Percentiles rank a stretch among this genome's conserved stretches.
These are phyloP conservation scores for Ammospiza caudacuta DNA, from an alignment of 2,113 vertebrate species.

Conservation along the genomic window DNA sequence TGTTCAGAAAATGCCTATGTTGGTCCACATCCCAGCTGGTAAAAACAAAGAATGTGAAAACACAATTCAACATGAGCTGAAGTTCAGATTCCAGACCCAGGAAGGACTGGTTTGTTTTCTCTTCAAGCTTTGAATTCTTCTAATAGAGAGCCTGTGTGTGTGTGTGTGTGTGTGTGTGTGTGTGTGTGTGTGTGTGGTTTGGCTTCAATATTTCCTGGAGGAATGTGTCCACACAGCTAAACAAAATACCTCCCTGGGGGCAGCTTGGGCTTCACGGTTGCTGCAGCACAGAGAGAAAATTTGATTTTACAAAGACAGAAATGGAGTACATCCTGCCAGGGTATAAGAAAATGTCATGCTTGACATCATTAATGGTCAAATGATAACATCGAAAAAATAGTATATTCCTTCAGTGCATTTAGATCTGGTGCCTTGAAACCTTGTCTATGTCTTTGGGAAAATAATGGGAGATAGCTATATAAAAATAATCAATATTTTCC, in stretches of 20 bases:
- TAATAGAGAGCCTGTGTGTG: background rate
- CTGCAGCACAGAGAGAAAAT: conserved; percentile 32
- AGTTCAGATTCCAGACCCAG: background rate
- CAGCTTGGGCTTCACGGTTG: conserved; percentile 11
- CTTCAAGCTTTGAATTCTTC: background rate
- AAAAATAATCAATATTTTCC: conserved; percentile 26
- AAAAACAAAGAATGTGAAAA: conserved; percentile 19
- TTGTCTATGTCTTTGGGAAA: background rate
- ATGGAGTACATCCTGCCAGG: background rate
- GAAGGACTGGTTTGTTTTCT: background rate
- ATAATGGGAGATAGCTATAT: background rate
- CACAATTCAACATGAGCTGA: background rate
- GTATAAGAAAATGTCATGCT: conserved; percentile 12
- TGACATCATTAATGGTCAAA: conserved; percentile 42
- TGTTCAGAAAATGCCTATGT: background rate
- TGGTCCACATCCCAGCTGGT: background rate
- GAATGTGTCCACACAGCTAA: conserved; percentile 50
- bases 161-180: background rate
- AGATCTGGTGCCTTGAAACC: background rate
- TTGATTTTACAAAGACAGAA: conserved; percentile 45
- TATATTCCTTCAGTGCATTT: background rate
- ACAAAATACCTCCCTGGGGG: conserved; percentile 52
- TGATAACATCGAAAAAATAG: background rate
- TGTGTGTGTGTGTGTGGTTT: conserved; percentile 26
- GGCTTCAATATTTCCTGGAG: conserved; percentile 59